phyloP scores from a whole-genome alignment of 2,797 vertebrate genomes.

The Rhynchotus rufescens region DNA sequence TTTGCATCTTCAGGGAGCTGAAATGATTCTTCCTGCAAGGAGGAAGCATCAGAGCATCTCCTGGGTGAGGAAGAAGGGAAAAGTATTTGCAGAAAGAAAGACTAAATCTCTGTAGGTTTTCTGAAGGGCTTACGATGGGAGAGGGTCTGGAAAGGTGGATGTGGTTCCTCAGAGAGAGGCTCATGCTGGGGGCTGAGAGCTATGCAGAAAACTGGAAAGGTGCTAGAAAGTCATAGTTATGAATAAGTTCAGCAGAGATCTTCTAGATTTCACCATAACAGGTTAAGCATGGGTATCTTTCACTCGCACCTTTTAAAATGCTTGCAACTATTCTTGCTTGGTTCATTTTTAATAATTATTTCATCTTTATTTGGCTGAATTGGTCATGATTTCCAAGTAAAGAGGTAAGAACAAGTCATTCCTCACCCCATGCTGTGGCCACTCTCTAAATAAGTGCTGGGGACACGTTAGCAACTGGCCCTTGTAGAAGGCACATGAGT shows the following conservation, averaged over 20 bases:
- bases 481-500: neutral
- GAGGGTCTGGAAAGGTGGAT: too few species aligned
- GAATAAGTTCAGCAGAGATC: neutral
- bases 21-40: neutral
- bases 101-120: neutral
- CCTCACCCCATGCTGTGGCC: neutral
- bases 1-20: neutral
- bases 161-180: neutral
- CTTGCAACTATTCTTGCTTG: neutral
- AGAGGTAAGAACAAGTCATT: neutral
- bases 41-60: neutral
- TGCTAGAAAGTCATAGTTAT: neutral
- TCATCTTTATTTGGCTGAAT: neutral
- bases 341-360: neutral
- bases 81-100: neutral
- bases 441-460: neutral
- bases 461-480: fast-evolving
- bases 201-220: too few species aligned
- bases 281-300: neutral
- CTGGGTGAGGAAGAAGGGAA: neutral
- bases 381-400: neutral
- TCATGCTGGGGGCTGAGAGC: too few species aligned
- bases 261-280: neutral
- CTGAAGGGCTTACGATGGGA: neutral
- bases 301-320: neutral